Conservation (phyloP, 2,888 invertebrate genomes). For the Geophilus truncorum region DNA sequence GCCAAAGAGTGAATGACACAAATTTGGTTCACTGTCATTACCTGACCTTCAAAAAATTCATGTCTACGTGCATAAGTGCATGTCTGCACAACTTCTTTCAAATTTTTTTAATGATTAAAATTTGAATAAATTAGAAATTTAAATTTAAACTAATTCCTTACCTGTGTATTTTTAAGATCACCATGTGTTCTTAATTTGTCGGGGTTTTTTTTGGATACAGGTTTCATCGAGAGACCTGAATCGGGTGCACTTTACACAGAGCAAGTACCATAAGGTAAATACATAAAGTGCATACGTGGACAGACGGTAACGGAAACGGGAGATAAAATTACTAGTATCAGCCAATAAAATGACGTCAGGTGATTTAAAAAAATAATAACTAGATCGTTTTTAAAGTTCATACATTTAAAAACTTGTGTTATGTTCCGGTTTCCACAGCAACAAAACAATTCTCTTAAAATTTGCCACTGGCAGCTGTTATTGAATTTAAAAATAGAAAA, state of each 20-base stretch:
- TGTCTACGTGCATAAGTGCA: too few species aligned
- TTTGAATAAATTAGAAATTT: background rate
- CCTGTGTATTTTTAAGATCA: background rate
- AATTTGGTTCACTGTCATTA: slow-evolving; percentile 18
- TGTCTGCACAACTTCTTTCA: too few species aligned
- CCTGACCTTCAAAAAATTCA: slow-evolving; percentile 1
- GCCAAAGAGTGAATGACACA: background rate
- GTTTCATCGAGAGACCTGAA: background rate
- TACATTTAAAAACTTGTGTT: too few species aligned
- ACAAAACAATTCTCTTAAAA: background rate
- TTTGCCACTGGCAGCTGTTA: background rate
- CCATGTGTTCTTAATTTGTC: background rate
- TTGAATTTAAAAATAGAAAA: background rate
- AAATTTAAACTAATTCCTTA: too few species aligned
- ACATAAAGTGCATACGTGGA: background rate
- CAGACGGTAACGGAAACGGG: background rate
- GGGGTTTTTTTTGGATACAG: background rate
- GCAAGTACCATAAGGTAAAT: background rate
- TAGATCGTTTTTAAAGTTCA: too few species aligned
- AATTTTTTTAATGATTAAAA: too few species aligned
- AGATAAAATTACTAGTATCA: background rate
- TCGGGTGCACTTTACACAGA: background rate
- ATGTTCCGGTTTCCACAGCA: too few species aligned
- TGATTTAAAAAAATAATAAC: too few species aligned
- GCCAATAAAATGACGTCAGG: background rate